Evolutionary conservation across 2,888 invertebrate species (phyloP).

Genomic region (Strigamia crassipes): DNA sequence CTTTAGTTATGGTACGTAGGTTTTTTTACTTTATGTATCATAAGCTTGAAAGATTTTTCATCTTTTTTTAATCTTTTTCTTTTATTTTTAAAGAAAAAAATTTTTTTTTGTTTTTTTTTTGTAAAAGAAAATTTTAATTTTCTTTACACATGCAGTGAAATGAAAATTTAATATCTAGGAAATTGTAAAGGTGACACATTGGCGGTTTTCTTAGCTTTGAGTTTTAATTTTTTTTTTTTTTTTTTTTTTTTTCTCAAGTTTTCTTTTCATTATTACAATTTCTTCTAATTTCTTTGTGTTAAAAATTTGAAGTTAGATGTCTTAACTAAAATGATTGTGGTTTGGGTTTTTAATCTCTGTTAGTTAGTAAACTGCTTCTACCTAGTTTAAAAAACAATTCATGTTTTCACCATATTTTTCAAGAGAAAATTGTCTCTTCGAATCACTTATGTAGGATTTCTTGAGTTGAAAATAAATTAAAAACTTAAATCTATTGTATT

Average conservation of each 20-base stretch:
- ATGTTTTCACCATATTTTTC: constrained; percentile 36
- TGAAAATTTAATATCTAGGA: constrained; percentile 18
- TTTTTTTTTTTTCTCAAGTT: background rate
- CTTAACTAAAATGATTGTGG: constrained; percentile 3
- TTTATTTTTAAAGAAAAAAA: too few relatives aligned
- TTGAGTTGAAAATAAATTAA: constrained; percentile 23
- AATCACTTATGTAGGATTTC: constrained; percentile 39
- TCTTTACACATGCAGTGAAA: background rate
- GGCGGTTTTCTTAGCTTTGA: background rate
- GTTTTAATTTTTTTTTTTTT: background rate
- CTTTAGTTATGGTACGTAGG: background rate
- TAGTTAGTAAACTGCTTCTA: constrained; percentile 24
- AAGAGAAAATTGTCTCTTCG: constrained; percentile 27
- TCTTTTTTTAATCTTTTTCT: background rate
- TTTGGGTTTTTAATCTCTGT: constrained; percentile 25
- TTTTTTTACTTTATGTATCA: background rate
- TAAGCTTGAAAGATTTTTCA: background rate
- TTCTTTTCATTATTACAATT: background rate
- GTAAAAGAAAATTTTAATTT: background rate
- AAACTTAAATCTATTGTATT: background rate
- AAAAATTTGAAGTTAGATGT: background rate
- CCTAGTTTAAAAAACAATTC: constrained; percentile 18
- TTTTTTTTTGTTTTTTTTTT: background rate
- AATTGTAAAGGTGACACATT: constrained; percentile 18
- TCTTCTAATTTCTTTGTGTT: background rate